Conservation (phyloP, 2,113 vertebrate genomes). For the Sterna hirundo region DNA sequence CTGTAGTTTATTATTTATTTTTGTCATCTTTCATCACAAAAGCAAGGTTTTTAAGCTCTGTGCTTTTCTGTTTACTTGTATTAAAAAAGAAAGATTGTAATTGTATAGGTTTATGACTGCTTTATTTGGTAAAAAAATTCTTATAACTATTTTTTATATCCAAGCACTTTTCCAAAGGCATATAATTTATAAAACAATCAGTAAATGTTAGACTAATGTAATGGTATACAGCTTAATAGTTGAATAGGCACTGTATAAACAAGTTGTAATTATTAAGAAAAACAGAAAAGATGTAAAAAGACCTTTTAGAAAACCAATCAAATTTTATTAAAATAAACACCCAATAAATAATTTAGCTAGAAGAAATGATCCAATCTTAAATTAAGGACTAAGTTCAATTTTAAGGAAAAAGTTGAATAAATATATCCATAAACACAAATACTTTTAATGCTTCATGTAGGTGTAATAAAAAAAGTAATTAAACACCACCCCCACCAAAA, state of each 20-base stretch:
- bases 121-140: background rate
- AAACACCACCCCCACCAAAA: background rate
- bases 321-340: background rate
- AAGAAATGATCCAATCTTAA: background rate
- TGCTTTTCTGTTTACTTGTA: background rate
- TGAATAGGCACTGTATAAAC: background rate
- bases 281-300: background rate
- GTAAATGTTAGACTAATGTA: background rate
- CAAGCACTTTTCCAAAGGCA: background rate
- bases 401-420: background rate
- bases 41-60: background rate
- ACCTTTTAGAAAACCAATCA: background rate
- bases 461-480: background rate
- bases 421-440: background rate
- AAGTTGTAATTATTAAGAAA: background rate
- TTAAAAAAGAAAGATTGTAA: background rate
- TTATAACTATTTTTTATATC: background rate
- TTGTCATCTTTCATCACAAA: background rate
- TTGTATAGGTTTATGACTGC: background rate
- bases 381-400: background rate
- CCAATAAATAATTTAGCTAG: background rate
- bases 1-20: background rate
- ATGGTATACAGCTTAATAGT: background rate
- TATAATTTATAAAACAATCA: background rate
- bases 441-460: fast-evolving